phyloP scores from a whole-genome alignment of 2,888 invertebrate species.

The Catocala nupta region DNA sequence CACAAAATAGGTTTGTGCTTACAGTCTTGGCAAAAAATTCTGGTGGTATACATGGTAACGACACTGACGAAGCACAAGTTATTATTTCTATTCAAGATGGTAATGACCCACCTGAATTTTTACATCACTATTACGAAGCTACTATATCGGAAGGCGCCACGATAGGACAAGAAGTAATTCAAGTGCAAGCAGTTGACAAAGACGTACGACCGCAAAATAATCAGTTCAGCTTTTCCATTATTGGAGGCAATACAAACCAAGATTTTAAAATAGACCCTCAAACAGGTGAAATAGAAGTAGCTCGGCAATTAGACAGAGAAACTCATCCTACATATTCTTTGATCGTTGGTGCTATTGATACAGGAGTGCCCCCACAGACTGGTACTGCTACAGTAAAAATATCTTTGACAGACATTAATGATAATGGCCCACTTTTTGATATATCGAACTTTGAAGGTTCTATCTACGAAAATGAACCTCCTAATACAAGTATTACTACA shows the following conservation, averaged over 20 bases:
- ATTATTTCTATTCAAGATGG: slow-evolving; percentile 98
- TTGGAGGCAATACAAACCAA: slow-evolving; percentile 93
- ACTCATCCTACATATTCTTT: slow-evolving; percentile 91
- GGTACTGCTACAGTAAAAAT: slow-evolving; percentile 95
- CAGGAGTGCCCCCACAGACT: slow-evolving; percentile 95
- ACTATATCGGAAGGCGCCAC: slow-evolving; percentile 93
- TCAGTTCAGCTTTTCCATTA: slow-evolving; percentile 96
- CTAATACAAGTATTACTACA: slow-evolving; percentile 93
- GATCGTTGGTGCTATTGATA: slow-evolving; percentile 95
- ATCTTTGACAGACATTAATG: slow-evolving; percentile 95
- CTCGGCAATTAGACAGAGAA: slow-evolving; percentile 93
- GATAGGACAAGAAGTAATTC: slow-evolving; percentile 91
- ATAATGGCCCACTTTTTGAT: slow-evolving; percentile 96
- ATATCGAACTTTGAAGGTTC: slow-evolving; percentile 91
- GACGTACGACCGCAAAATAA: slow-evolving; percentile 97
- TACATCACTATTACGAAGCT: slow-evolving; percentile 92
- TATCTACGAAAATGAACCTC: slow-evolving; percentile 95
- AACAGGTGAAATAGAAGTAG: slow-evolving; percentile 93
- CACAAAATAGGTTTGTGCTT: slow-evolving; percentile 95
- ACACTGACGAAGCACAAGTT: slow-evolving; percentile 98
- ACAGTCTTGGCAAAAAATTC: slow-evolving; percentile 98
- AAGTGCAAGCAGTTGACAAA: slow-evolving; percentile 95
- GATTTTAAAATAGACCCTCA: slow-evolving; percentile 96
- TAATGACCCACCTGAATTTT: slow-evolving; percentile 98
- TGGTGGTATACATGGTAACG: slow-evolving; percentile 97